These are phyloP conservation scores for Neodiprion virginianus DNA, from an alignment of 1,140 invertebrate species.

Conservation along the genomic window DNA sequence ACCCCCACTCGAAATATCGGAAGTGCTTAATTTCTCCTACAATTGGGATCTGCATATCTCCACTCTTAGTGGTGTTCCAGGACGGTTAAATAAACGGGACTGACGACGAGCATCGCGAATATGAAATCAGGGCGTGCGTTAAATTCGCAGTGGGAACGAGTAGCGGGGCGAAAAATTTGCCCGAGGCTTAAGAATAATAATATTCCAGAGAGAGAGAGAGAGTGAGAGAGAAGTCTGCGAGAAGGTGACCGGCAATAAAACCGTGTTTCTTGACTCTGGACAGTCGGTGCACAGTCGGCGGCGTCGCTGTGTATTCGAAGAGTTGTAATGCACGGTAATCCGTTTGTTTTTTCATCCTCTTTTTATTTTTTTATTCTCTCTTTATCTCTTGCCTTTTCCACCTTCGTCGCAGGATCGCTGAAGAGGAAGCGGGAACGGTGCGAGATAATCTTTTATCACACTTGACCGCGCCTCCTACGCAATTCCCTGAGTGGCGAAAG, in stretches of 20 bases:
- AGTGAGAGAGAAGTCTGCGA: background rate
- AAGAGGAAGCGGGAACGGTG: too few species aligned
- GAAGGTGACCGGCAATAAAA: slow-evolving; percentile 3
- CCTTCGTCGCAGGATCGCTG: background rate
- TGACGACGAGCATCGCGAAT: too few species aligned
- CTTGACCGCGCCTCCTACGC: too few species aligned
- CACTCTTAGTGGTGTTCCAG: too few species aligned
- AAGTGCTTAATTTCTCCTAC: too few species aligned
- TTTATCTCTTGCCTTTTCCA: background rate
- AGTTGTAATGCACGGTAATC: slow-evolving; percentile 3
- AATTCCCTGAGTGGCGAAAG: too few species aligned
- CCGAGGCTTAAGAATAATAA: background rate
- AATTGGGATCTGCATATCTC: too few species aligned
- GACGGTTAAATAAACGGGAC: too few species aligned
- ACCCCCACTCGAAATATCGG: too few species aligned
- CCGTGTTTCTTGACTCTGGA: background rate
- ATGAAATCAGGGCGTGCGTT: background rate
- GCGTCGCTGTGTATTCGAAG: background rate
- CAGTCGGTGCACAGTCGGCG: background rate
- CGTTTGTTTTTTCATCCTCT: too few species aligned
- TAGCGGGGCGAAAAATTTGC: background rate
- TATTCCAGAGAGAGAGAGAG: background rate
- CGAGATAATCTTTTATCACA: too few species aligned
- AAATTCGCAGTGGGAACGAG: background rate
- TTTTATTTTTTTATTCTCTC: background rate